A percentile compares a stretch with the other conserved stretches of the same genome.
phyloP scores from a whole-genome alignment of 2,797 vertebrate species.

The Triplophysa yarkandensis region DNA sequence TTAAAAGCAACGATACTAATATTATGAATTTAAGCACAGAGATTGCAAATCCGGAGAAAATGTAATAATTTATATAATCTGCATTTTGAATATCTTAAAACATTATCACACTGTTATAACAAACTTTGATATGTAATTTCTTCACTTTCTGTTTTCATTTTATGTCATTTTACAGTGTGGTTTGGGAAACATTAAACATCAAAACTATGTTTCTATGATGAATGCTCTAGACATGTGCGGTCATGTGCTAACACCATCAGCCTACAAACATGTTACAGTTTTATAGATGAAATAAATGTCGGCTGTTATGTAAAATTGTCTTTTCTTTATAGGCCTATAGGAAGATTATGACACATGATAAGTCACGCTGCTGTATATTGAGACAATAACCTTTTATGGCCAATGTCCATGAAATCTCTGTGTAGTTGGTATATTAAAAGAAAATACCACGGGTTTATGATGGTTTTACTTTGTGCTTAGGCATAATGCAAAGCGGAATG shows the following conservation, averaged over 20 bases:
- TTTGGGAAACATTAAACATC: neutral
- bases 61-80: too few species aligned
- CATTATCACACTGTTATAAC: neutral
- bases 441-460: neutral
- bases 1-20: neutral
- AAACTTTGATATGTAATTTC: too few species aligned
- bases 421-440: neutral
- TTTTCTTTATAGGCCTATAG: conserved; percentile 16
- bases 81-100: neutral
- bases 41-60: too few species aligned
- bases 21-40: neutral
- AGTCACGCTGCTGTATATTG: neutral
- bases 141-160: neutral
- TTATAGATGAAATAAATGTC: conserved; percentile 16
- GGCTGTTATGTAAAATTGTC: conserved; percentile 3
- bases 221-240: neutral
- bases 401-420: neutral
- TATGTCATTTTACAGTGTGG: neutral
- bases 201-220: neutral
- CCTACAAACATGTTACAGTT: neutral
- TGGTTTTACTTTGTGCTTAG: neutral
- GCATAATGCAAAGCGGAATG: neutral
- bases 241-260: neutral
- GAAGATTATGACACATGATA: conserved; percentile 13
- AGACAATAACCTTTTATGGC: neutral